Evolutionary conservation across 2,113 vertebrate species (phyloP), one percentile per base, ranked within the genome.

Genomic region (Cynopterus brachyotis): DNA sequence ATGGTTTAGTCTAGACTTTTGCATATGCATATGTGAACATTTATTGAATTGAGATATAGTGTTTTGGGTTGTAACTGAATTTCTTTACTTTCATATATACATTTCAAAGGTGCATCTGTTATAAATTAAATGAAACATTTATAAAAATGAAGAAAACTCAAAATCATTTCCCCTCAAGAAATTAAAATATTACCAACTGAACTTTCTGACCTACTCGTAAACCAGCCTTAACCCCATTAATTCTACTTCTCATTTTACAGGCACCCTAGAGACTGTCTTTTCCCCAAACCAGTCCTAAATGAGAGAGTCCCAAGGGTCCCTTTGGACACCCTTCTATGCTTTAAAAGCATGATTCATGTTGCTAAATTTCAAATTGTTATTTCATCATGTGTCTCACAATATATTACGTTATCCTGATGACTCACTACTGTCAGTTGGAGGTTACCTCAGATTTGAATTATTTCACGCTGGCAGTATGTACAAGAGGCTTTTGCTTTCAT

Each of bases 361-460:
- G 9, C 59, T 92, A 82, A 16, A 70, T 82, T 97, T 98, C 45
- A 94, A 94, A 94, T 57, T 81, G 50, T 81, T 95, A 40, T 78
- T 97, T 95, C 91, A 91, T 93, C 88, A 66, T 35, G 35, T 92
- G 50, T 1, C 67, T 69, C 64, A 91, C 94, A 94, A 95, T 97
- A 92, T 96, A 83, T 94, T 96, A 84, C 59, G 60, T 94, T 95
- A 92, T 78, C 66, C 79, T 64, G 55, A 40, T 97, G 93, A 97
- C 96, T 98, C 75, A 97, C 91, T 3, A n/a, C 87, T 97, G 67
- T 86, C 70, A 97, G 13, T 40, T 84, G 89, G 62, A 94, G 26
- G 91, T 98, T 96, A 97, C 92, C 95, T 97, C 91, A 66, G 10
- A 69, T 93, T 96, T 98, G 72, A 98, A 93, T 97, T 96, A 90